Percentiles rank a stretch among this genome's conserved stretches.
These are phyloP conservation scores for Falco novaeseelandiae DNA, from an alignment of 2,797 vertebrate species.

Conservation along the genomic window DNA sequence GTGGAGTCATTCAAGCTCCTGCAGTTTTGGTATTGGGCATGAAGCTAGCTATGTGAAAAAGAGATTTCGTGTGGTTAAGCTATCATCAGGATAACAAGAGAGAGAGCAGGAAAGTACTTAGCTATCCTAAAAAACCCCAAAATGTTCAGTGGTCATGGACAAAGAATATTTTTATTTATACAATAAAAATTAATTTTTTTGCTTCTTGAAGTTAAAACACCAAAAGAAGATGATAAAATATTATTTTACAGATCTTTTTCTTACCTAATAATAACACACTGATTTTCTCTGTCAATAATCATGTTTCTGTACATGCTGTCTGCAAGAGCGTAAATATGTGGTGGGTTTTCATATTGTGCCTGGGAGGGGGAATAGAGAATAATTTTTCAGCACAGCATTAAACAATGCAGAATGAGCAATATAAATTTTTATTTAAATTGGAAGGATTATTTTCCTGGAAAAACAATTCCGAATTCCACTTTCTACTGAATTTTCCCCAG, in stretches of 20 bases:
- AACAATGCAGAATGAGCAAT: background rate
- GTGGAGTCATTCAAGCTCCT: background rate
- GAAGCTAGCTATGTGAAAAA: background rate
- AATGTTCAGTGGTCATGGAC: background rate
- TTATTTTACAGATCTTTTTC: background rate
- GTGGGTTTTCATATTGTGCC: slow-evolving; percentile 99
- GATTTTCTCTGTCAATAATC: slow-evolving; percentile 98
- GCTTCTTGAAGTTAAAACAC: background rate
- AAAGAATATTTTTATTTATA: background rate
- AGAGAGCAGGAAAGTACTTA: background rate
- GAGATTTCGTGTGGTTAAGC: background rate
- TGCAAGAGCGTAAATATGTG: slow-evolving; percentile 97
- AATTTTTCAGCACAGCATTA: background rate
- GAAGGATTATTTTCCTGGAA: background rate
- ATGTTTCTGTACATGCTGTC: slow-evolving; percentile 99
- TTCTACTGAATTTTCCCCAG: background rate
- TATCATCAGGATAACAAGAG: background rate
- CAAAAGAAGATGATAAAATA: background rate
- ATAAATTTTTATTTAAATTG: background rate
- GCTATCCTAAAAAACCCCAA: background rate
- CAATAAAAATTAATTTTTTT: background rate
- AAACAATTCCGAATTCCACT: background rate
- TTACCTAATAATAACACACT: slow-evolving; percentile 99
- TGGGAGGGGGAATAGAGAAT: slow-evolving; percentile 54
- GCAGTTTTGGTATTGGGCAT: background rate